Evolutionary conservation across 2,888 invertebrate species (phyloP).

Genomic region (Apamea sordens): DNA sequence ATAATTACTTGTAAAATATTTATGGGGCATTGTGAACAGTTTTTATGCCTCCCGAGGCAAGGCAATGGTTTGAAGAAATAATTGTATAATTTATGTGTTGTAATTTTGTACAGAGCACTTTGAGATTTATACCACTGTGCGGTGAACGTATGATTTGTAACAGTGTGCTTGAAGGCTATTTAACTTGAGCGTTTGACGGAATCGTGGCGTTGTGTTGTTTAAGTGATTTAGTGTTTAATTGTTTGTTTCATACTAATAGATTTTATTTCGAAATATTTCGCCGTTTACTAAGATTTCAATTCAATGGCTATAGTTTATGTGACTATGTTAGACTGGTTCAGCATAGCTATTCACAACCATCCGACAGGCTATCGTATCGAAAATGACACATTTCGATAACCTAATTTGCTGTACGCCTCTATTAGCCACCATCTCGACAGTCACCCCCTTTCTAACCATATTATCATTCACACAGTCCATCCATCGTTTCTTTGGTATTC

Average conservation of each 20-base stretch:
- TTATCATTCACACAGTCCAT: too few relatives aligned
- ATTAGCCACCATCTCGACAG: too few relatives aligned
- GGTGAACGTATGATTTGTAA: slow-evolving; percentile 72
- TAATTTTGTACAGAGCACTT: slow-evolving; percentile 77
- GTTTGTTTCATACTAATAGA: slow-evolving; percentile 49
- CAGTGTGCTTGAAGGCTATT: slow-evolving; percentile 63
- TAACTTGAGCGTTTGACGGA: slow-evolving; percentile 57
- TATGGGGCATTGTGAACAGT: slow-evolving; percentile 84
- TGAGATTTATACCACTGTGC: slow-evolving; percentile 71
- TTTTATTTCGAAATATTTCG: slow-evolving; percentile 44
- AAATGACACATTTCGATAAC: not conserved
- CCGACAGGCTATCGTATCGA: not conserved
- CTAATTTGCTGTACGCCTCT: not conserved
- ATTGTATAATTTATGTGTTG: slow-evolving; percentile 83
- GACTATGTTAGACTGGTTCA: not conserved
- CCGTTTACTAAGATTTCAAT: slow-evolving; percentile 14
- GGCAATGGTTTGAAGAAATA: slow-evolving; percentile 68
- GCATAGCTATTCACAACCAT: not conserved
- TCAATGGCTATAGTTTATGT: not conserved
- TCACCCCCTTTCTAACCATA: too few relatives aligned
- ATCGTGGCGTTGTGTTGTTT: slow-evolving; percentile 56
- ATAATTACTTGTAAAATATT: slow-evolving; percentile 88
- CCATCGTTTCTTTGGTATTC: too few relatives aligned
- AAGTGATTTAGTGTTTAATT: slow-evolving; percentile 65
- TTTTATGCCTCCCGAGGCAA: slow-evolving; percentile 77